Base-by-base conservation (phyloP, 1,140 invertebrate species). In the Dufourea novaeangliae region DNA sequence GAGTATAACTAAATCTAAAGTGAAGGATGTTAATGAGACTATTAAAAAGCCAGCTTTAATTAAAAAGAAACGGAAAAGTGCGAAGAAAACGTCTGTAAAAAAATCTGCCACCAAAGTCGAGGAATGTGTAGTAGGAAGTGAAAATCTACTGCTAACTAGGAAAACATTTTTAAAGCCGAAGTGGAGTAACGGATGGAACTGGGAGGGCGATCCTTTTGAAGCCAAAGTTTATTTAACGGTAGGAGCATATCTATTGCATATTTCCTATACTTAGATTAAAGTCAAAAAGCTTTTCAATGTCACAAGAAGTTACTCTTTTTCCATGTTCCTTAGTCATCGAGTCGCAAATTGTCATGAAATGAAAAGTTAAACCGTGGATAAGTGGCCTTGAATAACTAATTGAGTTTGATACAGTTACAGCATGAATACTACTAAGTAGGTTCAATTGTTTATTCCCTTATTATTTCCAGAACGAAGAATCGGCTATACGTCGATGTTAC, bases 181-280 rank as follows among this genome's bases (percentile, higher is more conserved):
- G 77, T 97, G 97, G 96, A 97, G 96, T 83, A 98, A 98, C 87
- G 97, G 97, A 7, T 98, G 97, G 97, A 95, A 94, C 66, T 98
- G 97, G 96, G 95, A 97, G 87, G 97, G 97, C 41, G 95, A 97
- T 85, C 93, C 96, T 12, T 97, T 95, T 85, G 94, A 97, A 87
- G 95, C 96, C 57, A 96, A 96, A 93, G 96, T 98, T 83, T 97
- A 96, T 93, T 92, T 98, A 84, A 97, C 96, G 93, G 97, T 98
- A 93, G 96, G 95, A 95, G 69, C 46, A 41, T 29, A 20, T 54
- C 10, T 34, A 44, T 41, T 2, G 32, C 0, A 52, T 52, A 52
- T 61, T 22, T 17, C 63, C 29, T 14, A n/a, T n/a, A n/a, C n/a
- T 14, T 11, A 17, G 3, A 39, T 64, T 12, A 5, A 37, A 37